phyloP scores from a whole-genome alignment of 2,113 vertebrate genomes.

The Ptyas mucosa region DNA sequence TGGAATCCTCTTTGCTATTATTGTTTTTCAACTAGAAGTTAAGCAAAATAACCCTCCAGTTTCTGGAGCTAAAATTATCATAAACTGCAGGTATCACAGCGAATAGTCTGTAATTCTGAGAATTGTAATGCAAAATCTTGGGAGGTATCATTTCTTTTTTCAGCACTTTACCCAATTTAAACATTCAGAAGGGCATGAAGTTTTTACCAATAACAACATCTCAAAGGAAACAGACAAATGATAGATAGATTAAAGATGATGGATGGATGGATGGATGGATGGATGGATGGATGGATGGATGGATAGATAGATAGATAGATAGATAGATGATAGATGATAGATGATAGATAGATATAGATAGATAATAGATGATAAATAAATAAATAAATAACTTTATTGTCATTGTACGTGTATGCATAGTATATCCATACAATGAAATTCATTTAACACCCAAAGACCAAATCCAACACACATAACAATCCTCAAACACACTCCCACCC shows the following conservation, averaged over 20 bases:
- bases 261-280: background rate
- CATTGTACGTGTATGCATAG: too few species aligned
- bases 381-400: too few species aligned
- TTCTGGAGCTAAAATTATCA: background rate
- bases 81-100: background rate
- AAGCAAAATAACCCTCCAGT: background rate
- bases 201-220: background rate
- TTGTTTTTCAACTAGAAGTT: background rate
- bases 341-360: too few species aligned
- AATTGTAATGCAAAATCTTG: background rate
- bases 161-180: background rate
- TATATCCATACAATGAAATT: too few species aligned
- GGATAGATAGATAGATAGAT: too few species aligned
- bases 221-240: background rate
- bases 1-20: background rate
- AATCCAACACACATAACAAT: too few species aligned
- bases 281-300: too few species aligned
- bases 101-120: background rate
- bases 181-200: background rate
- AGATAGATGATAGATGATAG: too few species aligned
- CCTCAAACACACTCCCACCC: too few species aligned
- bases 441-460: too few species aligned
- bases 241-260: background rate
- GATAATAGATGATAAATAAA: too few species aligned
- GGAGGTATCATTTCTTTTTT: background rate